Percentiles rank a stretch among this genome's conserved stretches.
phyloP scores from a whole-genome alignment of 1,140 invertebrate species.

The Penaeus chinensis region DNA sequence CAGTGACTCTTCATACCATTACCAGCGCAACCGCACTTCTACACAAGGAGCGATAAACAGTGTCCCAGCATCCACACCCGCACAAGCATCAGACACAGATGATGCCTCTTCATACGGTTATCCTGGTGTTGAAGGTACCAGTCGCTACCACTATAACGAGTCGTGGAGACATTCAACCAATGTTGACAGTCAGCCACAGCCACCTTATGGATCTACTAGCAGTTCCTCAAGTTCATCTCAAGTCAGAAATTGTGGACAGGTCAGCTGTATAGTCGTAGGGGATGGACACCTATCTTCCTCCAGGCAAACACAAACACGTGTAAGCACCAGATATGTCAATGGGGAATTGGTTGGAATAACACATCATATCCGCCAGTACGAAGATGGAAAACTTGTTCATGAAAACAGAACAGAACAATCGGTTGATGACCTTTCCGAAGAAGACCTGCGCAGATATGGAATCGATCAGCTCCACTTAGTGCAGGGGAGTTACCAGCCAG shows the following conservation, averaged over 20 bases:
- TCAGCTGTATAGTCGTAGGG: constrained; percentile 4
- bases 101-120: constrained; percentile 9
- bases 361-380: constrained; percentile 32
- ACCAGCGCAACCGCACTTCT: not conserved
- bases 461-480: constrained; percentile 21
- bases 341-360: constrained; percentile 41
- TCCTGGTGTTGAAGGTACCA: not conserved
- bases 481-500: constrained; percentile 36
- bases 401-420: constrained; percentile 44
- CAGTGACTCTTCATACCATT: constrained; percentile 9
- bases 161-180: constrained; percentile 1
- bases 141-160: constrained; percentile 40
- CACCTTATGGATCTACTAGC: not conserved
- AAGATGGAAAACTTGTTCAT: constrained; percentile 35
- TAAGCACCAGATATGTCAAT: constrained; percentile 33
- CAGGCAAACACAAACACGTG: constrained; percentile 30
- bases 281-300: constrained; percentile 6
- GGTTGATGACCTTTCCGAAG: constrained; percentile 17
- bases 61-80: not conserved
- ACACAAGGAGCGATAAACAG: not conserved
- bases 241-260: not conserved
- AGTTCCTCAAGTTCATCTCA: not conserved
- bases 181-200: not conserved
- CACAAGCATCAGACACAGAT: not conserved
- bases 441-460: constrained; percentile 25